phyloP scores from a whole-genome alignment of 2,888 invertebrate genomes.

The Scaptodrosophila latifasciaeformis region DNA sequence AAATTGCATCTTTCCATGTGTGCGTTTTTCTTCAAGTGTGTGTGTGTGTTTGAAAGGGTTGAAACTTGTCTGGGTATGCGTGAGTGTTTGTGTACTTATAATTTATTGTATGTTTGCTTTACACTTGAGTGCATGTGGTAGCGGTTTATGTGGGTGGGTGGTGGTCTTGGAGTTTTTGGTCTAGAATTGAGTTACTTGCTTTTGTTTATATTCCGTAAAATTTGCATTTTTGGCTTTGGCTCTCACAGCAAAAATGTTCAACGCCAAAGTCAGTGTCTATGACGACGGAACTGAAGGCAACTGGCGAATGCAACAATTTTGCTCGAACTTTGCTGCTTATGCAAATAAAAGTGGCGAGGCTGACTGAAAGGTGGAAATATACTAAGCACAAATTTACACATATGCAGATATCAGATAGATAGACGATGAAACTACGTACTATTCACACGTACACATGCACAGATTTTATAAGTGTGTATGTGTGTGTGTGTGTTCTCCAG shows the following conservation, averaged over 20 bases:
- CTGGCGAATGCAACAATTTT: slow-evolving; percentile 48
- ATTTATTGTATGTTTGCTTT: slow-evolving; percentile 61
- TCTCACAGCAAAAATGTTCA: background rate
- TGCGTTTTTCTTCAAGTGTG: too few relatives aligned
- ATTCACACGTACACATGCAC: background rate
- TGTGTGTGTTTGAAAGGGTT: too few relatives aligned
- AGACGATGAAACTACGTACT: too few relatives aligned
- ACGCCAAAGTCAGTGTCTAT: background rate
- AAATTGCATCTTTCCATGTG: slow-evolving; percentile 19
- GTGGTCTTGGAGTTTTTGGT: slow-evolving; percentile 11
- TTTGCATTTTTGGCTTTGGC: slow-evolving; percentile 22
- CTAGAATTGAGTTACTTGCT: slow-evolving; percentile 6
- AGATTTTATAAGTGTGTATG: slow-evolving; percentile 2
- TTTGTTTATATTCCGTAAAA: slow-evolving; percentile 18
- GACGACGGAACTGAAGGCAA: too few relatives aligned
- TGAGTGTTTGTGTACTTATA: slow-evolving; percentile 32
- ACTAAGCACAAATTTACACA: too few relatives aligned
- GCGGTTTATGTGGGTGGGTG: background rate
- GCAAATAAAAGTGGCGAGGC: slow-evolving; percentile 47
- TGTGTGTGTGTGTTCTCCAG: slow-evolving; percentile 21
- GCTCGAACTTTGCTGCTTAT: slow-evolving; percentile 43
- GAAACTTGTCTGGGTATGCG: slow-evolving; percentile 5
- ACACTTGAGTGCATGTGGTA: slow-evolving; percentile 47
- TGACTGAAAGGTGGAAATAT: slow-evolving; percentile 29
- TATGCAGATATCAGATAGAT: background rate